Conservation (phyloP, 2,888 invertebrate species). For the Amphipyra berbera region DNA sequence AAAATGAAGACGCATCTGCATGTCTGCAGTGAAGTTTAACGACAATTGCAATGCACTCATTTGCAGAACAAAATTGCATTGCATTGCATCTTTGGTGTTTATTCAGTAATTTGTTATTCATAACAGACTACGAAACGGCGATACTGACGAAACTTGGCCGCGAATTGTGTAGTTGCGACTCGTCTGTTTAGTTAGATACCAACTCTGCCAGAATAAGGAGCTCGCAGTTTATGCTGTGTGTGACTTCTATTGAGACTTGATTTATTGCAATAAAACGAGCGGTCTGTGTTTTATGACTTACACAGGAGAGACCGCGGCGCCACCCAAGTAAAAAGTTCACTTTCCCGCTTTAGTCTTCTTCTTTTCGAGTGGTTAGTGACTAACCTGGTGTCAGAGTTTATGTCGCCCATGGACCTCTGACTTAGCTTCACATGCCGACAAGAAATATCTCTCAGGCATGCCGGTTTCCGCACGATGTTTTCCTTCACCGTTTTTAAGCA, state of each 20-base stretch:
- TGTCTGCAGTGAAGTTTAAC: not conserved
- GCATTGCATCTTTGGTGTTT: slow-evolving; percentile 34
- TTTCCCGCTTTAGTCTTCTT: no score
- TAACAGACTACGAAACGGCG: slow-evolving; percentile 35
- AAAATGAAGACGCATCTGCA: slow-evolving; percentile 5
- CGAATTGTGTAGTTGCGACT: slow-evolving; percentile 12
- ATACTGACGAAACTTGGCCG: slow-evolving; percentile 42
- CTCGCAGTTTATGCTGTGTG: slow-evolving; percentile 16
- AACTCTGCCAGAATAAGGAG: slow-evolving; percentile 30
- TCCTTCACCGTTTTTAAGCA: no score
- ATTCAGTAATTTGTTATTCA: slow-evolving; percentile 53
- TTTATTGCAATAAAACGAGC: slow-evolving; percentile 14
- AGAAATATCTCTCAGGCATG: no score
- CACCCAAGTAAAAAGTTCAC: no score
- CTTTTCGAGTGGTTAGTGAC: no score
- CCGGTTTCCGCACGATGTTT: no score
- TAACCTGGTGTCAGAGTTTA: no score
- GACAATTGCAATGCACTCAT: slow-evolving; percentile 29
- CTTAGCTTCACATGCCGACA: no score
- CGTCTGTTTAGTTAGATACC: slow-evolving; percentile 29
- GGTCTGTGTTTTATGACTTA: no score
- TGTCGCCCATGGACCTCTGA: no score
- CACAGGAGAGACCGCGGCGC: no score
- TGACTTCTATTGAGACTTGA: slow-evolving; percentile 32
- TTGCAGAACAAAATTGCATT: slow-evolving; percentile 32